Evolutionary conservation across 2,888 invertebrate genomes (phyloP), one percentile per base, ranked within the genome.

Genomic region (Enchytraeus crypticus): DNA sequence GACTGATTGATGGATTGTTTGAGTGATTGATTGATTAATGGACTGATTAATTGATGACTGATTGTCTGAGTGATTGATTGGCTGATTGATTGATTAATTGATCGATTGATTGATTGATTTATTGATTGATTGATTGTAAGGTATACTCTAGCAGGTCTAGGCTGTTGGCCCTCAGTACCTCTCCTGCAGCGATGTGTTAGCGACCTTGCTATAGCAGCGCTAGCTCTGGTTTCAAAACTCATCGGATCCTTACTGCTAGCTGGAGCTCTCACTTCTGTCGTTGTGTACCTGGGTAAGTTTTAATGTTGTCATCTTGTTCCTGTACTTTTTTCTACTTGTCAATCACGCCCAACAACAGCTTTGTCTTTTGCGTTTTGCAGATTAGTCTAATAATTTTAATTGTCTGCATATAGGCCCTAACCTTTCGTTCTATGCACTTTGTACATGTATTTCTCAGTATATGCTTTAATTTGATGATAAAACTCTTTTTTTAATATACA

Each of bases 211-310:
- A 76, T 77, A 18, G 69, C 72, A 11, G 72, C 76, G 61, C 64
- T 74, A 43, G 76, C 75, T 55, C 70, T 74, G 49, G 64, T 73
- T 32, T 77, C 77, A 30, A 77, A 77, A 59, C 73, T 73, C 8
- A 56, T 75, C n/a, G 77, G 77, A 38, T 77, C 76, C 1, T 58
- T 77, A 29, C 72, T 77, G 71, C 71, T 77, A 60, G 75, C 75
- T 60, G 72, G 76, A 21, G 69, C 75, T 32, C 71, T 72, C 34
- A 73, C 72, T 67, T 73, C 72, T 57, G 70, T 71, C 8, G 65
- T 73, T 5, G 69, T 76, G 3, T 77, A 76, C 63, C 69, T 74
- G 65, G 69, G 77, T 77, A 68, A 71, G 73, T 68, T 34, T 11
- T 53, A 8, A 14, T 21, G 27, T 29, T 53, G 53, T 8, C 8